phyloP scores from a whole-genome alignment of 92 coral and sea anemone genomes.

The Siderastrea siderea region DNA sequence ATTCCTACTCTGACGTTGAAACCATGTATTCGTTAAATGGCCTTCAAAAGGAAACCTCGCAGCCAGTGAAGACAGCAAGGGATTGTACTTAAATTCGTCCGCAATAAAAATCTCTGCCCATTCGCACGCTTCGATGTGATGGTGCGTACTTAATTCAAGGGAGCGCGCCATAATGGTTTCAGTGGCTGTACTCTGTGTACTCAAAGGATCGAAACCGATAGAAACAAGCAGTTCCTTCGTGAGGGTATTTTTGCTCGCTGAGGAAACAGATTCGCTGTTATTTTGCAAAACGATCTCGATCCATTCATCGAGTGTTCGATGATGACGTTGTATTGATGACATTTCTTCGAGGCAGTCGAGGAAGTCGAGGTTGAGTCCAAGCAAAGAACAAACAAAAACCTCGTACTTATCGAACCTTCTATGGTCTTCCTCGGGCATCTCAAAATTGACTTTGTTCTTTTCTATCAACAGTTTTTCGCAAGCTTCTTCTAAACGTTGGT shows the following conservation, averaged over 20 bases:
- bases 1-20: neutral
- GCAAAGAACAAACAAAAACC: neutral
- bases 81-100: no score
- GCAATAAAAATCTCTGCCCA: conserved; percentile 52
- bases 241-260: neutral
- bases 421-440: neutral
- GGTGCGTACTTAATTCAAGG: neutral
- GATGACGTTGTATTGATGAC: conserved; percentile 21
- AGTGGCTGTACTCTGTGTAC: conserved; percentile 29
- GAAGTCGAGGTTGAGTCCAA: conserved; percentile 7
- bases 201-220: conserved; percentile 44
- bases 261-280: neutral
- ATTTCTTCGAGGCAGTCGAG: conserved; percentile 6
- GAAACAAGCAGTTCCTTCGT: conserved; percentile 30
- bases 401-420: neutral
- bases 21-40: conserved; percentile 14
- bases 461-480: neutral
- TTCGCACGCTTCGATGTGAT: conserved; percentile 52
- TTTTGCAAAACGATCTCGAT: conserved; percentile 37
- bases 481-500: neutral
- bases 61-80: conserved; percentile 10
- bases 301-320: conserved; percentile 36
- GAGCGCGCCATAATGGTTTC: conserved; percentile 32
- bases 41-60: conserved; percentile 21
- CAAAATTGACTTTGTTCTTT: neutral